Evolutionary conservation across 2,797 vertebrate genomes (phyloP).

Genomic region (Parambassis ranga): DNA sequence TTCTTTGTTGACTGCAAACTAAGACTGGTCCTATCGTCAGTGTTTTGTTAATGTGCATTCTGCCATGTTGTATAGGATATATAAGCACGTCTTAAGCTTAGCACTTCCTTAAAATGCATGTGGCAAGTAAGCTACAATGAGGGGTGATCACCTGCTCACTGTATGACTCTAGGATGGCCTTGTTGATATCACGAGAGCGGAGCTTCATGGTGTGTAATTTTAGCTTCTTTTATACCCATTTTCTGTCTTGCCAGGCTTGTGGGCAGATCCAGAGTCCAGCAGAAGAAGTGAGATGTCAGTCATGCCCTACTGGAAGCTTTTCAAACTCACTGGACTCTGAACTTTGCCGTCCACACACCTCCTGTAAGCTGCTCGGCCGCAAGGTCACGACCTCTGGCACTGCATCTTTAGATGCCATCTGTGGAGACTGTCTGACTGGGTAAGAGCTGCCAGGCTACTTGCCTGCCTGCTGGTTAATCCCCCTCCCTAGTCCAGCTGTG

Average conservation of each 20-base stretch:
- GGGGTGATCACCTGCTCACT: too few relatives aligned
- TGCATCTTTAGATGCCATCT: slow-evolving; percentile 69
- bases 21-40: too few relatives aligned
- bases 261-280: slow-evolving; percentile 55
- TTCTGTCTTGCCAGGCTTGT: slow-evolving; percentile 72
- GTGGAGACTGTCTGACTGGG: slow-evolving; percentile 88
- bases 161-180: too few relatives aligned
- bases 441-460: slow-evolving; percentile 55
- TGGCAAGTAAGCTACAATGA: too few relatives aligned
- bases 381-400: slow-evolving; percentile 70
- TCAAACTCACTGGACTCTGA: slow-evolving; percentile 71
- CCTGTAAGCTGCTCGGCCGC: slow-evolving; percentile 77
- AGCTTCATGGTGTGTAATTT: too few relatives aligned
- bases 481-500: background rate
- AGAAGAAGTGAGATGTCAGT: slow-evolving; percentile 73
- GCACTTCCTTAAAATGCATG: too few relatives aligned
- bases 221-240: background rate
- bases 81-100: too few relatives aligned
- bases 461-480: background rate
- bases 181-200: too few relatives aligned
- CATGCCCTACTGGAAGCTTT: slow-evolving; percentile 84
- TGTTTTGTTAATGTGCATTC: too few relatives aligned
- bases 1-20: background rate
- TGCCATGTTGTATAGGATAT: too few relatives aligned
- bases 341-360: slow-evolving; percentile 79